Evolutionary conservation across 1,140 invertebrate species (phyloP), one percentile per base, ranked within the genome.

Genomic region (Calycopis cecrops): DNA sequence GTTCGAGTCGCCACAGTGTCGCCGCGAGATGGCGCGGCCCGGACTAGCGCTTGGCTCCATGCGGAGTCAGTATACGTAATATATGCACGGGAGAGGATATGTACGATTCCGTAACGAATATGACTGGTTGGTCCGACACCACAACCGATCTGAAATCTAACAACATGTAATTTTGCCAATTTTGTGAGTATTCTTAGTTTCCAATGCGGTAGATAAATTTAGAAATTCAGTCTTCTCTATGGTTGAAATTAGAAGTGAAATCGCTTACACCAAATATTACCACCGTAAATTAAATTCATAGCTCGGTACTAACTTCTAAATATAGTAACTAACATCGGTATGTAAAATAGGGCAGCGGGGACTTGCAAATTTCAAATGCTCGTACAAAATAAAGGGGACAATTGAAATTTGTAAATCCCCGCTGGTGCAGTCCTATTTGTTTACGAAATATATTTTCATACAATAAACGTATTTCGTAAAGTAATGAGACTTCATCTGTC

Each of bases 191-290:
- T 85, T 84, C 76, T 77, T 78, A 61, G 4, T 65, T 69, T 50
- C 40, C 66, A 73, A 73, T 52, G 59, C 69, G 76, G 75, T 80
- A 79, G 73, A 77, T 73, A 73, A 58, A 59, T 70, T 67, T 62
- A 67, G 68, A 67, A 73, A 75, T 76, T 85, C 81, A 85, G 81
- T 85, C 81, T 87, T 85, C 83, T 81, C 79, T 86, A 82, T 76
- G 66, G 73, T 73, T 76, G 68, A 81, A 77, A 68, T 79, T 73
- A 72, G 76, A 80, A 60, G 75, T 74, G 73, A 73, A 67, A 71
- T 73, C 57, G 73, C 38, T 42, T 53, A 53, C 18, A 53, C 38
- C 51, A 44, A 38, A 40, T 53, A 51, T 71, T 69, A 63, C 60
- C 64, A 69, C 79, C 79, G 73, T 79, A 82, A 82, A 44, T 73